Evolutionary conservation across 2,888 invertebrate species (phyloP).

Genomic region (Octodonta nipae): DNA sequence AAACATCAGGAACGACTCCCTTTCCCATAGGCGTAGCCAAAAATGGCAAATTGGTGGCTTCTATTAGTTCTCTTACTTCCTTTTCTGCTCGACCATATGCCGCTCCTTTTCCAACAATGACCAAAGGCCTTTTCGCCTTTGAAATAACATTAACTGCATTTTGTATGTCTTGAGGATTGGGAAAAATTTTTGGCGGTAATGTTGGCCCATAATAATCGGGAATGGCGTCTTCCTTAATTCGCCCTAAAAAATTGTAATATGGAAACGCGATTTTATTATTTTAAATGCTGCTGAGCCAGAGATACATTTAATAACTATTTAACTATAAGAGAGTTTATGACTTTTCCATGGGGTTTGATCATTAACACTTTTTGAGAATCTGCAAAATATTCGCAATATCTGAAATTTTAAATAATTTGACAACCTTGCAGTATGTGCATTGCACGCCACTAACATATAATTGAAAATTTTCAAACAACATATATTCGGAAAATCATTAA

Average conservation of each 20-base stretch:
- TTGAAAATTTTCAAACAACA: too few relatives aligned
- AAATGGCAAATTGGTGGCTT: constrained; percentile 67
- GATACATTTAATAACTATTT: too few relatives aligned
- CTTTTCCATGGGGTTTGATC: too few relatives aligned
- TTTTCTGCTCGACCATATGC: constrained; percentile 63
- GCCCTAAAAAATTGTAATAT: constrained; percentile 8
- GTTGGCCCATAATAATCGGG: constrained; percentile 41
- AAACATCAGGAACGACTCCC: constrained; percentile 61
- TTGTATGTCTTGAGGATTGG: constrained; percentile 50
- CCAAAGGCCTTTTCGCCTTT: constrained; percentile 65
- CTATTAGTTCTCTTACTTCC: constrained; percentile 54
- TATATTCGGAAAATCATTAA: too few relatives aligned
- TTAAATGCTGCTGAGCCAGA: too few relatives aligned
- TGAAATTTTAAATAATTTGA: too few relatives aligned
- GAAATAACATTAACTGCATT: constrained; percentile 53
- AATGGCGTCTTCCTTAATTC: constrained; percentile 21
- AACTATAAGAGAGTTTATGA: too few relatives aligned
- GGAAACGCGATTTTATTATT: too few relatives aligned
- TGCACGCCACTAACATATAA: too few relatives aligned
- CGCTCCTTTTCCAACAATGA: constrained; percentile 70
- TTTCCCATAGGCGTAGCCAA: constrained; percentile 92
- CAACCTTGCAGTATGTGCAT: too few relatives aligned
- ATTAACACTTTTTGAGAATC: too few relatives aligned
- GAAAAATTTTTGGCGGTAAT: constrained; percentile 53
- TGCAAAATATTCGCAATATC: too few relatives aligned